Conservation (phyloP, 2,113 vertebrate genomes). For the Marmota flaviventris region DNA sequence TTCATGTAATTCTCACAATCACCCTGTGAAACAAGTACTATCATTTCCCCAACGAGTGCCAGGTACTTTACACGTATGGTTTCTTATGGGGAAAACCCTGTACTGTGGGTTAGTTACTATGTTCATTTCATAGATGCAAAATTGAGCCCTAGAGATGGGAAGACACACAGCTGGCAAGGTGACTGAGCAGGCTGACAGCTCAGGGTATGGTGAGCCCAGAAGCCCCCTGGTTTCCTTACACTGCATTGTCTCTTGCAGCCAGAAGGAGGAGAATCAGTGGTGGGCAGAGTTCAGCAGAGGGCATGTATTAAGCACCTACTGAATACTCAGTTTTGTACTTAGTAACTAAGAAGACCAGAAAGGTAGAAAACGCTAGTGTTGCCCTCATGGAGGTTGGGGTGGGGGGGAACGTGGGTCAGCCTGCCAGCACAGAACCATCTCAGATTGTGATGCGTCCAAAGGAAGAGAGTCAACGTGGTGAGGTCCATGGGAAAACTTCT, state of each 20-base stretch:
- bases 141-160: not conserved
- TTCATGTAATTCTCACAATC: not conserved
- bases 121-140: not conserved
- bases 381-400: not conserved
- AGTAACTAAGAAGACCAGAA: not conserved
- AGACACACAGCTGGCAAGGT: not conserved
- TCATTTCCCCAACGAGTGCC: not conserved
- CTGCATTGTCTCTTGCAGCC: accelerated
- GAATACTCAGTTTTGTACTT: not conserved
- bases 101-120: no score
- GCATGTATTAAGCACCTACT: not conserved
- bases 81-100: not conserved
- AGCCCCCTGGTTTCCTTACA: not conserved
- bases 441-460: not conserved
- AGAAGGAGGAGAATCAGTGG: not conserved
- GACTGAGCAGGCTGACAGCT: not conserved
- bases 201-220: not conserved
- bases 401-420: not conserved
- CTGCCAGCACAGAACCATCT: not conserved
- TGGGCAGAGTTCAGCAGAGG: not conserved
- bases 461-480: not conserved
- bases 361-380: not conserved
- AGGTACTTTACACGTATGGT: not conserved
- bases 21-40: not conserved
- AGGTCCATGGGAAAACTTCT: not conserved